Evolutionary conservation across 2,797 vertebrate genomes (phyloP).

Genomic region (Amazona ochrocephala): DNA sequence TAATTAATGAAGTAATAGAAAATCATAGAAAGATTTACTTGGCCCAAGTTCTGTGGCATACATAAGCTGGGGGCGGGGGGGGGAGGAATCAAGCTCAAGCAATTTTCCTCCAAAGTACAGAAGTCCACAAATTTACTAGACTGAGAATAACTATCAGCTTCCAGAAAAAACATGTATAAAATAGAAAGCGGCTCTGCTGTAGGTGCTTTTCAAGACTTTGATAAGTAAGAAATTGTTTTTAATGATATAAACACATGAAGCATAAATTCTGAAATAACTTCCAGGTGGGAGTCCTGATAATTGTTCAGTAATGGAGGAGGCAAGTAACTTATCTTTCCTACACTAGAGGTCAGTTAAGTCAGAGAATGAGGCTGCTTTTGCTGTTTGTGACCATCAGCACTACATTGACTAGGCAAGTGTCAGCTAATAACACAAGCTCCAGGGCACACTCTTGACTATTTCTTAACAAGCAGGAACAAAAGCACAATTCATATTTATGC

Average conservation of each 20-base stretch:
- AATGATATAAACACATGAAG: not conserved
- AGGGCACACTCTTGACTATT: not conserved
- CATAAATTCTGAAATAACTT: not conserved
- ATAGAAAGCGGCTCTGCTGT: not conserved
- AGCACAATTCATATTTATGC: not conserved
- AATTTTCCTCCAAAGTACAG: not conserved
- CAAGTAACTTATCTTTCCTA: not conserved
- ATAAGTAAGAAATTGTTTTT: not conserved
- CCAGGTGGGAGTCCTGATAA: not conserved
- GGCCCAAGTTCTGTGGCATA: not conserved
- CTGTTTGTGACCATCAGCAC: not conserved
- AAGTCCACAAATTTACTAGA: not conserved
- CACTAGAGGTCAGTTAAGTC: not conserved
- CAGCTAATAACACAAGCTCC: not conserved
- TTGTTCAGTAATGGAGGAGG: not conserved
- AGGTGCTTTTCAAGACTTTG: not conserved
- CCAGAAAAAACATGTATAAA: not conserved
- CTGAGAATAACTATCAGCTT: not conserved
- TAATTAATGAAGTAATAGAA: not conserved
- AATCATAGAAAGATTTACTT: not conserved
- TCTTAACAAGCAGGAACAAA: not conserved
- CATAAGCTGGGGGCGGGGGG: not conserved
- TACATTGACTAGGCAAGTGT: not conserved
- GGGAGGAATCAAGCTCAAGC: not conserved
- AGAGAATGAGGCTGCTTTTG: not conserved